These are phyloP conservation scores for Neomonachus schauinslandi DNA, from an alignment of 2,113 vertebrate species.

Conservation along the genomic window DNA sequence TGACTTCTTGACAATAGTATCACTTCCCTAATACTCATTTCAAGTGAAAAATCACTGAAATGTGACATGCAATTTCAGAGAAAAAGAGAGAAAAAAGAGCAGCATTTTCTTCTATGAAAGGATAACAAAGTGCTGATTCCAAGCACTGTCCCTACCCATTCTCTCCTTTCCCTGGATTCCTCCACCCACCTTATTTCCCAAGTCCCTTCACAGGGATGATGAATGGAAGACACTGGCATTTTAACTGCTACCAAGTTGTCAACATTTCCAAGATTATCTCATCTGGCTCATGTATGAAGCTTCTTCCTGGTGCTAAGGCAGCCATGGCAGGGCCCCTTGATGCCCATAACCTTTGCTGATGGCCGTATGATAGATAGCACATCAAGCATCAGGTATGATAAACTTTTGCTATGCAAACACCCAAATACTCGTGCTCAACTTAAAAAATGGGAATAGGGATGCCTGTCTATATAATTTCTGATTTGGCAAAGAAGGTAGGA, in stretches of 20 bases:
- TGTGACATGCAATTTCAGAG: slow-evolving; percentile 39
- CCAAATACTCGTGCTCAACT: neutral
- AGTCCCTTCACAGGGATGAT: neutral
- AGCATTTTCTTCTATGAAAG: neutral
- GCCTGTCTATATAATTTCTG: neutral
- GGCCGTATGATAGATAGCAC: neutral
- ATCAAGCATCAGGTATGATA: neutral
- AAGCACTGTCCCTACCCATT: neutral
- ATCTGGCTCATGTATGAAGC: neutral
- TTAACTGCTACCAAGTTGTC: neutral
- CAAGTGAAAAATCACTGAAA: slow-evolving; percentile 57
- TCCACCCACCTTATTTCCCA: neutral
- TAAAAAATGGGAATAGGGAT: neutral
- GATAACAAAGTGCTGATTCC: neutral
- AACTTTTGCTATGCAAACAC: neutral
- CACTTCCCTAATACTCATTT: slow-evolving; percentile 6
- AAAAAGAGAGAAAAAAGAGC: neutral
- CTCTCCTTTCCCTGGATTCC: neutral
- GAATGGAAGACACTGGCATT: neutral
- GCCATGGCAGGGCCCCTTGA: neutral
- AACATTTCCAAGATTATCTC: neutral
- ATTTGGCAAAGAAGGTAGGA: neutral
- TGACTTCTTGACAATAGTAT: slow-evolving; percentile 27
- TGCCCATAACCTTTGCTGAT: too few species aligned
- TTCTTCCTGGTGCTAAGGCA: neutral